phyloP scores from a whole-genome alignment of 2,888 invertebrate genomes.

The Eupsilia transversa region DNA sequence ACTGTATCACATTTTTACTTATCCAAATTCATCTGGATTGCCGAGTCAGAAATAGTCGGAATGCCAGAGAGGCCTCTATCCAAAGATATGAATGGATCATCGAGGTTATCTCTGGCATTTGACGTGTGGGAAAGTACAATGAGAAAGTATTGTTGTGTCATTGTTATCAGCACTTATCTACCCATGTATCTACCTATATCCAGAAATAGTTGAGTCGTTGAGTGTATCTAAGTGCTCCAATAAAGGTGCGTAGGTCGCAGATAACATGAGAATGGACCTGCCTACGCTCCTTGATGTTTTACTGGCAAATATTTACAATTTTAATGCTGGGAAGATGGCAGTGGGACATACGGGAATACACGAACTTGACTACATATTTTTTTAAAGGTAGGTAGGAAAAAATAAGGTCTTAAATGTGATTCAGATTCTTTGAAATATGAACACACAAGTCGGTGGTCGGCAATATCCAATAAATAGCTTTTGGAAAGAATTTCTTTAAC shows the following conservation, averaged over 20 bases:
- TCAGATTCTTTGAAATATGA: no score
- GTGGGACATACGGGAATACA: no score
- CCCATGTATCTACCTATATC: not conserved
- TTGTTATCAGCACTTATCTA: conserved; percentile 44
- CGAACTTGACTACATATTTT: not conserved
- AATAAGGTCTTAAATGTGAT: no score
- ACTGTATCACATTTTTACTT: not conserved
- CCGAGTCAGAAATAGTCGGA: not conserved
- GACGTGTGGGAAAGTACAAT: conserved; percentile 44
- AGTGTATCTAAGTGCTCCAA: not conserved
- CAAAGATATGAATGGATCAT: conserved; percentile 30
- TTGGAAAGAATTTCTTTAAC: no score
- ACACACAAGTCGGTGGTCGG: no score
- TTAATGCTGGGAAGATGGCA: no score
- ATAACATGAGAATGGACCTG: conserved; percentile 7
- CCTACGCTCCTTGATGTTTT: not conserved
- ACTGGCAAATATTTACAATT: not conserved
- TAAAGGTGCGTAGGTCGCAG: conserved; percentile 25
- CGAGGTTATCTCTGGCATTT: conserved; percentile 36
- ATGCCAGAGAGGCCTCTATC: not conserved
- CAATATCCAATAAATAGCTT: no score
- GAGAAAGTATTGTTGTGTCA: conserved; percentile 43
- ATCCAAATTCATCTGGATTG: not conserved
- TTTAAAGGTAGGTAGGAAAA: no score
- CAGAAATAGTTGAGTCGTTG: conserved; percentile 11